Percentiles rank a stretch among this genome's conserved stretches.
Evolutionary conservation across 2,888 invertebrate genomes (phyloP).

Genomic region (Rhaphigaster nebulosa): DNA sequence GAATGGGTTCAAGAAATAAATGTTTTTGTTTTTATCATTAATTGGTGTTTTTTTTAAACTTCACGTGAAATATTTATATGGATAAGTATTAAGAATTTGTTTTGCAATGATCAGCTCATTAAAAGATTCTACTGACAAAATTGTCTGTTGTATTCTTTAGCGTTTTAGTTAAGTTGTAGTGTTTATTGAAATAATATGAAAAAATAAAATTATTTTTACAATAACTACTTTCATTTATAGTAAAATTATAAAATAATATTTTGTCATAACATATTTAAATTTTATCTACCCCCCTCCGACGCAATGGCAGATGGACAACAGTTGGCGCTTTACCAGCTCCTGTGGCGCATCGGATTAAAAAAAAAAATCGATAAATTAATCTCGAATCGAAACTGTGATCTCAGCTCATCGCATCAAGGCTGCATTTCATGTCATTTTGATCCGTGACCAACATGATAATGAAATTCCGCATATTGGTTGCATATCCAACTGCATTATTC

Average conservation of each 20-base stretch:
- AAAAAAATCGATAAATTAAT: slow-evolving; percentile 40
- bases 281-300: background rate
- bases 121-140: too few relatives aligned
- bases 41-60: too few relatives aligned
- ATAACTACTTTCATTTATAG: too few relatives aligned
- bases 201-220: background rate
- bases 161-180: too few relatives aligned
- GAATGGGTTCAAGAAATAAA: too few relatives aligned
- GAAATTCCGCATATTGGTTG: slow-evolving; percentile 29
- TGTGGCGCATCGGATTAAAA: slow-evolving; percentile 34
- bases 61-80: too few relatives aligned
- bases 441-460: background rate
- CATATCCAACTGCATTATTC: slow-evolving; percentile 12
- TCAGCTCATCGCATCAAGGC: slow-evolving; percentile 25
- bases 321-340: slow-evolving; percentile 22
- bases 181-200: background rate
- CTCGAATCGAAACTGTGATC: slow-evolving; percentile 24
- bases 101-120: too few relatives aligned
- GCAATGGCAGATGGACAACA: slow-evolving; percentile 33
- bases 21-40: too few relatives aligned
- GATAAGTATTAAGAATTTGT: too few relatives aligned
- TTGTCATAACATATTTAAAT: background rate
- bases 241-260: background rate
- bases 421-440: slow-evolving; percentile 3
- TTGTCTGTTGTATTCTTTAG: too few relatives aligned